Evolutionary conservation across 2,113 vertebrate genomes (phyloP), one percentile per base, ranked within the genome.

Genomic region (Procavia capensis): DNA sequence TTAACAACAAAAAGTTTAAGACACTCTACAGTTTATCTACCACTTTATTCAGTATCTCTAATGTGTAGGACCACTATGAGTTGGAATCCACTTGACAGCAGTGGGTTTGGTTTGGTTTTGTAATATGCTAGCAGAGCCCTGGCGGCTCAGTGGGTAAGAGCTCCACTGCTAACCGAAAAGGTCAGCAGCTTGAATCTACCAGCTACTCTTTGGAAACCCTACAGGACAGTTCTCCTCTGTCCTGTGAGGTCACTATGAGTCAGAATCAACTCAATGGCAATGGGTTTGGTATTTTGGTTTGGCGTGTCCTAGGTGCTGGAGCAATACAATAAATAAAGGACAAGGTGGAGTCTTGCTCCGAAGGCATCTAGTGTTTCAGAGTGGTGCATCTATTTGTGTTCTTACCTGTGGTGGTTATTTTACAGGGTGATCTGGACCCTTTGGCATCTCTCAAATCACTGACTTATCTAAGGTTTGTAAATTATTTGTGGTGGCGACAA

Each of bases 381-480:
- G 20, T 25, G 36, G 16, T 25, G 1, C 22, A 0, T 41, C 4
- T 64, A 0, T 79, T 59, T 3, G 5, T 16, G 9, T 89, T 78
- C 72, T 97, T 87, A 94, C 19, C 29, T 14, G 6, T 78, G 76
- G 5, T 41, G 20, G 0, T 90, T 88, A 66, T 94, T 75, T 57
- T 54, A 3, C 84, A 99, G 99, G 99, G 99, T 39, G 99, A 99
- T 95, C 97, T 99, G 98, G 99, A 99, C 96, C 99, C 99, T 0
- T 98, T 99, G 95, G 98, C 99, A 57, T 98, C 99, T 6, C 98
- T 99, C 78, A 99, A 99, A 97, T 99, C 99, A 0, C 78, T 99
- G 96, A 99, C 98, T 5, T 99, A 99, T 20, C 98, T 99, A 90
- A 99, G 99, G 99, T 99, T 98, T 6, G 96, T 96, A 10, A 64